Evolutionary conservation across 1,140 invertebrate species (phyloP).

Genomic region (Drosophila nigrodunni): DNA sequence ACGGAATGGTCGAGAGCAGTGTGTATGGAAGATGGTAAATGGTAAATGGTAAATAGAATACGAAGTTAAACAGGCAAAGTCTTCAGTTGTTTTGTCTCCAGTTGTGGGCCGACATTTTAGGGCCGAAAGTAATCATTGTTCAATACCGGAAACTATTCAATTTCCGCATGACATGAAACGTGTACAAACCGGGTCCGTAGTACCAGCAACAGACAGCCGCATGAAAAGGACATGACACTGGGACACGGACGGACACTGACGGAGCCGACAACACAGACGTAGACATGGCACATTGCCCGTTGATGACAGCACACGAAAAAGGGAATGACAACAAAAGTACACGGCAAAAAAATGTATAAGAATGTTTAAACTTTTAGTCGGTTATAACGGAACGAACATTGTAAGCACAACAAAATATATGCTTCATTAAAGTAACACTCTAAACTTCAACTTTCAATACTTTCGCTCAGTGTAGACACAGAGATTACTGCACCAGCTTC

Average conservation of each 20-base stretch:
- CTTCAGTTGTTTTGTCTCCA: conserved; percentile 7
- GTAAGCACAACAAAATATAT: too few species aligned
- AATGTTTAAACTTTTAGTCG: too few species aligned
- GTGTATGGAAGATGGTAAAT: not conserved
- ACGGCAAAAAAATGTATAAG: too few species aligned
- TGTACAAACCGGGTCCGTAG: conserved; percentile 52
- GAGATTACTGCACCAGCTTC: not conserved
- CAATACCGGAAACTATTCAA: conserved; percentile 83
- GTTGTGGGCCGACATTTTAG: conserved; percentile 43
- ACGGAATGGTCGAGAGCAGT: not conserved
- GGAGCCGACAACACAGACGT: not conserved
- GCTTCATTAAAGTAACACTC: too few species aligned
- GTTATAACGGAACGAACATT: too few species aligned
- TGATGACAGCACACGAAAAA: conserved; percentile 17
- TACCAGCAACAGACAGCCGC: conserved; percentile 6
- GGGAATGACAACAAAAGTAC: too few species aligned
- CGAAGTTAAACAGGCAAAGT: not conserved
- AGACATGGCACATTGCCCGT: conserved; percentile 27
- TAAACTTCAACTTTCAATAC: too few species aligned
- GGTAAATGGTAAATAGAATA: not conserved
- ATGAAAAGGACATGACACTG: conserved; percentile 13
- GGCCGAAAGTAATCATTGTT: conserved; percentile 76
- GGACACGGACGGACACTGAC: not conserved
- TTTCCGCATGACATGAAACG: conserved; percentile 78
- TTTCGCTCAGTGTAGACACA: too few species aligned